Conservation (phyloP, 2,113 vertebrate species). For the Platichthys stellatus region DNA sequence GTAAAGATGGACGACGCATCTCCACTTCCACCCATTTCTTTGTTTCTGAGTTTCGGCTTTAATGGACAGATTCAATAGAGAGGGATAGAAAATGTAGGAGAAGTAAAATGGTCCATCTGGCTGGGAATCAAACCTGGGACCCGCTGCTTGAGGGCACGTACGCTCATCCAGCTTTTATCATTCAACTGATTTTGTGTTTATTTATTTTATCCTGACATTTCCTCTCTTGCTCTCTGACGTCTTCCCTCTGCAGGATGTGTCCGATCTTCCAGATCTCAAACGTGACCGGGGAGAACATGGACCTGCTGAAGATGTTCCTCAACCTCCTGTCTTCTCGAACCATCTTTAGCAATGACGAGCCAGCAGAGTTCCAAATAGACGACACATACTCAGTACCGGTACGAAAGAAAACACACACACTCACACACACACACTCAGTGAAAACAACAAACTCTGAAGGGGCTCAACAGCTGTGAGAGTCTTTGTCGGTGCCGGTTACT, state of each 20-base stretch:
- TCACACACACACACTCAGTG: too few species aligned
- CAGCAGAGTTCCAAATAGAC: constrained; percentile 96
- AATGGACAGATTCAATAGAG: neutral
- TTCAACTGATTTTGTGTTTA: neutral
- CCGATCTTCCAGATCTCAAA: constrained; percentile 98
- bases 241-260: constrained; percentile 87
- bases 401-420: constrained; percentile 17
- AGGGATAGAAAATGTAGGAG: neutral
- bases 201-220: neutral
- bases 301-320: constrained; percentile 96
- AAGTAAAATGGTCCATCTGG: neutral
- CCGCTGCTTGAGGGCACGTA: neutral
- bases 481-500: too few species aligned
- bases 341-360: constrained; percentile 90
- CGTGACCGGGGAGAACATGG: constrained; percentile 94
- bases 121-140: neutral
- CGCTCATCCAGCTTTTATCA: neutral
- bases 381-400: constrained; percentile 98
- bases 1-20: too few species aligned
- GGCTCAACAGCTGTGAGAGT: too few species aligned
- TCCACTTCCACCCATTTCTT: too few species aligned
- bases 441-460: too few species aligned
- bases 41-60: neutral
- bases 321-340: constrained; percentile 94
- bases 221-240: neutral